These are phyloP conservation scores for Atlantisia rogersi DNA, from an alignment of 2,113 vertebrate genomes.

Conservation along the genomic window DNA sequence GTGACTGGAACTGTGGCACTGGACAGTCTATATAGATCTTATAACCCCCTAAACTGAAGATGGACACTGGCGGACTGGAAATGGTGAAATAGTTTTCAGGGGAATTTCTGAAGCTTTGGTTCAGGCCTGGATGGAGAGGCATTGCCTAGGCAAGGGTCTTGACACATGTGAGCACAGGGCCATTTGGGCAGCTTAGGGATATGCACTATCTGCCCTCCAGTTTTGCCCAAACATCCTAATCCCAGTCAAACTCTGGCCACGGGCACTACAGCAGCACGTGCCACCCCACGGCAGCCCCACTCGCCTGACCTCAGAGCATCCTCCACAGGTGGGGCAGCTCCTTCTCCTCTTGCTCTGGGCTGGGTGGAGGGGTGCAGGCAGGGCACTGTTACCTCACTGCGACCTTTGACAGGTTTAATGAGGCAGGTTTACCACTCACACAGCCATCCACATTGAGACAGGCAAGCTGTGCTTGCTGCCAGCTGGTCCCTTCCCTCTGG, in stretches of 20 bases:
- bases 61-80: neutral
- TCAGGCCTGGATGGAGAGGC: neutral
- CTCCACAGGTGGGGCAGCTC: neutral
- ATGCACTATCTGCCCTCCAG: neutral
- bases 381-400: accelerated
- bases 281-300: neutral
- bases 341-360: neutral
- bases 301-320: neutral
- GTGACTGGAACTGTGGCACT: neutral
- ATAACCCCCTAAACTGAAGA: accelerated
- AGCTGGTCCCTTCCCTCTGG: neutral
- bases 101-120: neutral
- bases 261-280: neutral
- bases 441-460: neutral
- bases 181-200: neutral
- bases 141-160: neutral
- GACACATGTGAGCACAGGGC: neutral
- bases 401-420: neutral
- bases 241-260: neutral
- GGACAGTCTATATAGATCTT: neutral
- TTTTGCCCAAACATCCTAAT: neutral
- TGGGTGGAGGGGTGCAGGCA: neutral
- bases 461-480: neutral
- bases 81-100: neutral
- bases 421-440: conserved; percentile 6